Conservation (phyloP, 2,113 vertebrate species). For the Cebus imitator region DNA sequence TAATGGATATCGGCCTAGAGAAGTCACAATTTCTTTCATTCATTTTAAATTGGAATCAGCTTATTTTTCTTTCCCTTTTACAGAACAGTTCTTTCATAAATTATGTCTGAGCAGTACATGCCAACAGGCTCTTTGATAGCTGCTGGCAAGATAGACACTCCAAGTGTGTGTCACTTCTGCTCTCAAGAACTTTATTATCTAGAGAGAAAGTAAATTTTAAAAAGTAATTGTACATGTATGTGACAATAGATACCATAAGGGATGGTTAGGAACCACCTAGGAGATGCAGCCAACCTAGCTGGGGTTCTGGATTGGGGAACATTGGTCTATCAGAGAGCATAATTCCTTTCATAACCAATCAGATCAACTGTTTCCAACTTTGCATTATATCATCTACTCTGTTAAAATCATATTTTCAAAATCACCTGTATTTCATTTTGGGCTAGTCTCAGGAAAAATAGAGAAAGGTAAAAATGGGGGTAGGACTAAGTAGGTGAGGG, state of each 20-base stretch:
- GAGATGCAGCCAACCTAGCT: neutral
- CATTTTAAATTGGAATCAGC: neutral
- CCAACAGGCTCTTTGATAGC: neutral
- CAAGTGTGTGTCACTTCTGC: neutral
- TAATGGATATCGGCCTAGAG: neutral
- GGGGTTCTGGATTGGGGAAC: too few relatives aligned
- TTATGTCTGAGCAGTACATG: neutral
- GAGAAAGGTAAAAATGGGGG: neutral
- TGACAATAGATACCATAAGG: neutral
- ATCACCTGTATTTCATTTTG: neutral
- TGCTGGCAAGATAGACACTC: neutral
- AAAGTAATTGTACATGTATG: neutral
- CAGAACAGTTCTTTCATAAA: neutral
- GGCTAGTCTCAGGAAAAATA: neutral
- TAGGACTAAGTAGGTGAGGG: neutral
- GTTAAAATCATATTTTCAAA: neutral
- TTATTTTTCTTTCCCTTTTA: slow-evolving; percentile 22
- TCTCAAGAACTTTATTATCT: neutral
- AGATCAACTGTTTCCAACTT: neutral
- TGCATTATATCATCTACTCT: neutral
- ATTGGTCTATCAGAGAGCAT: too few relatives aligned
- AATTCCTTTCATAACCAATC: neutral
- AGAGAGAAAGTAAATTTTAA: neutral
- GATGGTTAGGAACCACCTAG: neutral
- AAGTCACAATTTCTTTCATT: neutral